phyloP scores from a whole-genome alignment of 1,140 invertebrate genomes.

The Diorhabda sublineata region DNA sequence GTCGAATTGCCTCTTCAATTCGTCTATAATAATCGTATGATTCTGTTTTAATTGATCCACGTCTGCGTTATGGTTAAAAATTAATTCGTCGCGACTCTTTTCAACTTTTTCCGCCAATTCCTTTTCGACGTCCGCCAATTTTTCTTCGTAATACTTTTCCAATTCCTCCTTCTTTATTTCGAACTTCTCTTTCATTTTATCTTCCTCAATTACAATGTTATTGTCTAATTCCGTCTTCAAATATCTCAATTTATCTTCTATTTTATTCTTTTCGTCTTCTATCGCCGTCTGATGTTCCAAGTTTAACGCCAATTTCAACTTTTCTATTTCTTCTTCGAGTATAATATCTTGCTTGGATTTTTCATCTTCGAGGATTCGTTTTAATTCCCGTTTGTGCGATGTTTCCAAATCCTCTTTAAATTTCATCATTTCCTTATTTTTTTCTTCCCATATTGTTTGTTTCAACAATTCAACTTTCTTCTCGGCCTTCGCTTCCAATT shows the following conservation, averaged over 20 bases:
- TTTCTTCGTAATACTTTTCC: slow-evolving; percentile 43
- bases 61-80: slow-evolving; percentile 50
- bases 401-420: slow-evolving; percentile 48
- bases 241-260: slow-evolving; percentile 50
- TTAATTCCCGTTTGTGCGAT: slow-evolving; percentile 53
- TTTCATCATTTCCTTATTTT: slow-evolving; percentile 44
- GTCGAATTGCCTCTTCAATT: slow-evolving; percentile 58
- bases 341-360: slow-evolving; percentile 47
- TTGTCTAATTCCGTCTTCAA: slow-evolving; percentile 45
- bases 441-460: slow-evolving; percentile 41
- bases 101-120: slow-evolving; percentile 47
- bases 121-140: slow-evolving; percentile 47
- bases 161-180: slow-evolving; percentile 51
- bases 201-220: slow-evolving; percentile 47
- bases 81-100: slow-evolving; percentile 47
- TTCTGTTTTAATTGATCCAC: slow-evolving; percentile 52
- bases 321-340: slow-evolving; percentile 46
- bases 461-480: slow-evolving; percentile 50
- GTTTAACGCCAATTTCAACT: slow-evolving; percentile 46
- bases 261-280: slow-evolving; percentile 42
- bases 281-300: slow-evolving; percentile 47
- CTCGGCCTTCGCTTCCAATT: slow-evolving; percentile 51
- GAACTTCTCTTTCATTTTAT: slow-evolving; percentile 48
- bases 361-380: slow-evolving; percentile 50
- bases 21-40: slow-evolving; percentile 51